Evolutionary conservation across 2,113 vertebrate species (phyloP).

Genomic region (Bombycilla garrulus): DNA sequence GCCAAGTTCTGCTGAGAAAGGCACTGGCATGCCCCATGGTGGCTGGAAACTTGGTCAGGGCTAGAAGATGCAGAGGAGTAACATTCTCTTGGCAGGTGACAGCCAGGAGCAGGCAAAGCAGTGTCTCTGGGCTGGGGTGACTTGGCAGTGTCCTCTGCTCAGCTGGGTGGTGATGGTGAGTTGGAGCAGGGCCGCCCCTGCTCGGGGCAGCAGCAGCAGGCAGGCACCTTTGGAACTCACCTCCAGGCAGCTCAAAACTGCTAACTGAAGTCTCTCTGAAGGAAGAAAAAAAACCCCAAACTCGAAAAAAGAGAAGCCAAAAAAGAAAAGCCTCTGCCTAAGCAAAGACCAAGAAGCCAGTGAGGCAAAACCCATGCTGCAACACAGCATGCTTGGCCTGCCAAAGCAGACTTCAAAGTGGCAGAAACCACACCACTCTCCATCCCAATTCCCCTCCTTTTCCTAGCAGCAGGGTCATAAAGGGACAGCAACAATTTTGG

Average conservation of each 20-base stretch:
- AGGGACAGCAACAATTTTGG: neutral
- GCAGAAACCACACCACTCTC: neutral
- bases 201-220: rapidly evolving
- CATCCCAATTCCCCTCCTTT: rapidly evolving
- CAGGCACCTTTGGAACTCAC: neutral
- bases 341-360: neutral
- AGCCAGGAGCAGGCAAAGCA: too few species aligned
- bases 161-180: rapidly evolving
- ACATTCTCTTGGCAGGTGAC: too few species aligned
- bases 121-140: too few species aligned
- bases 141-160: rapidly evolving
- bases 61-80: rapidly evolving
- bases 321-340: neutral
- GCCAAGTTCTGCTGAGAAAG: neutral
- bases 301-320: neutral
- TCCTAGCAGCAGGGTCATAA: neutral
- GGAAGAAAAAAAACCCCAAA: neutral
- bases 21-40: neutral
- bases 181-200: rapidly evolving
- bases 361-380: rapidly evolving
- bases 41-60: neutral
- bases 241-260: neutral
- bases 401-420: neutral
- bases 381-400: rapidly evolving
- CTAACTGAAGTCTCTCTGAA: neutral